Base-by-base conservation (phyloP, 1,140 invertebrate species). In the Atta texana region DNA sequence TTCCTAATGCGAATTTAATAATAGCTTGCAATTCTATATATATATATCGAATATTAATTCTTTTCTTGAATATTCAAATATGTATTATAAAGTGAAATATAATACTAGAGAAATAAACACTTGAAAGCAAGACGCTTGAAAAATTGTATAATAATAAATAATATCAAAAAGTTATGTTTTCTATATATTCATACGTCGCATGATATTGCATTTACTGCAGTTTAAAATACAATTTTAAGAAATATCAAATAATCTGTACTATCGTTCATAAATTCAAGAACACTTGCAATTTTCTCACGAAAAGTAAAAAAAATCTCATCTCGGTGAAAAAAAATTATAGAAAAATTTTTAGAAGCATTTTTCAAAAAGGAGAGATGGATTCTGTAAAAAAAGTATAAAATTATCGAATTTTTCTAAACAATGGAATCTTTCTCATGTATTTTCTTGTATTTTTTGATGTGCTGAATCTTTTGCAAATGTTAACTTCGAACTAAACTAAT, bases 1-100 rank as follows among this genome's bases (percentile, higher is more conserved):
- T 39, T 39, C 34, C 34, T 57, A 81, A 81, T 69, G n/a, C 31
- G 16, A 34, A 61, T 16, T 81, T 81, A 71, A 55, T 57, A 71
- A 78, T 18, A 39, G 34, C 21, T 4, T 44, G 16, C 44, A 10
- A 55, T 80, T 66, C n/a, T 44, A 7, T 24, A 24, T 24, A 24
- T 24, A 34, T 24, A 28, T 18, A 53, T 69, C 14, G 28, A 55
- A 68, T 34, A 80, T 18, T 68, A 7, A 34, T 34, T 7, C 28
- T 31, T 28, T 49, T n/a, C 57, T 28, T 16, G 39, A 51, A 3
- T 66, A 12, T 68, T 55, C 28, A 69, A 69, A 49, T 49, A 53
- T 3, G 53, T 21, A 34, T 14, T 31, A 53, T 8, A 16, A 66
- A 66, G 3, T 14, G 21, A 21, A 53, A 53, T 55, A 34, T 39